Conservation (phyloP, 37 sponge, comb jelly and placozoan genomes). For the Agelas oroides region DNA sequence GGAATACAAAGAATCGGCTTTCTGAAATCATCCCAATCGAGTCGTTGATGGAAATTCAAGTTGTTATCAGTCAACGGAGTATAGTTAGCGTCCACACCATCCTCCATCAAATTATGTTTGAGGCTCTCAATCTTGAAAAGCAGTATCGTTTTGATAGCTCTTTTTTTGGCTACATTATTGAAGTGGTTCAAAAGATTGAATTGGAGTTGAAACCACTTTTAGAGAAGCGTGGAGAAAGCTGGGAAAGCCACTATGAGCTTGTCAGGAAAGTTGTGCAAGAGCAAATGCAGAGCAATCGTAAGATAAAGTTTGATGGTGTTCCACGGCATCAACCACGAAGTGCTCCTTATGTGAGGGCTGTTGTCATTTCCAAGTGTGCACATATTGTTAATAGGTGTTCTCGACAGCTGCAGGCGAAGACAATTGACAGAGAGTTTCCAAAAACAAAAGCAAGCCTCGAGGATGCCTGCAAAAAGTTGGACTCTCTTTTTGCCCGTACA, state of each 20-base stretch:
- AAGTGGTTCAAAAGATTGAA: slow-evolving; percentile 18
- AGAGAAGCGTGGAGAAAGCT: slow-evolving; percentile 8
- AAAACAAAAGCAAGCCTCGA: slow-evolving; percentile 37
- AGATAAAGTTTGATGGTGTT: not conserved
- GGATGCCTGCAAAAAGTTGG: slow-evolving; percentile 11
- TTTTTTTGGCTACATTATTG: slow-evolving; percentile 29
- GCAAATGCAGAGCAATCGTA: not conserved
- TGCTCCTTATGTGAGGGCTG: not conserved
- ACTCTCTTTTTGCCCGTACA: not conserved
- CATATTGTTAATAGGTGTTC: slow-evolving; percentile 4
- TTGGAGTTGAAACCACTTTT: slow-evolving; percentile 44
- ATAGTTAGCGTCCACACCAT: slow-evolving; percentile 44
- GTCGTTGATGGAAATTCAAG: slow-evolving; percentile 12
- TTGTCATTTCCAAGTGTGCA: slow-evolving; percentile 26
- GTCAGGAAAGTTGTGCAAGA: slow-evolving; percentile 12
- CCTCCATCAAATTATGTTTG: slow-evolving; percentile 50
- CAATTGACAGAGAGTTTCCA: slow-evolving; percentile 44
- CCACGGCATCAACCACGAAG: not conserved
- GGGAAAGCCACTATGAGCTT: slow-evolving; percentile 10
- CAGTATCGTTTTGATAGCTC: slow-evolving; percentile 14
- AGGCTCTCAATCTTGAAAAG: slow-evolving; percentile 39
- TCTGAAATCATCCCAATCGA: slow-evolving; percentile 42
- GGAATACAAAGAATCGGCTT: slow-evolving; percentile 10
- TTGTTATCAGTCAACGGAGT: slow-evolving; percentile 19
- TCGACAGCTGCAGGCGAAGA: slow-evolving; percentile 60